Evolutionary conservation across 1,140 invertebrate species (phyloP), one percentile per base, ranked within the genome.

Genomic region (Metaphire vulgaris): DNA sequence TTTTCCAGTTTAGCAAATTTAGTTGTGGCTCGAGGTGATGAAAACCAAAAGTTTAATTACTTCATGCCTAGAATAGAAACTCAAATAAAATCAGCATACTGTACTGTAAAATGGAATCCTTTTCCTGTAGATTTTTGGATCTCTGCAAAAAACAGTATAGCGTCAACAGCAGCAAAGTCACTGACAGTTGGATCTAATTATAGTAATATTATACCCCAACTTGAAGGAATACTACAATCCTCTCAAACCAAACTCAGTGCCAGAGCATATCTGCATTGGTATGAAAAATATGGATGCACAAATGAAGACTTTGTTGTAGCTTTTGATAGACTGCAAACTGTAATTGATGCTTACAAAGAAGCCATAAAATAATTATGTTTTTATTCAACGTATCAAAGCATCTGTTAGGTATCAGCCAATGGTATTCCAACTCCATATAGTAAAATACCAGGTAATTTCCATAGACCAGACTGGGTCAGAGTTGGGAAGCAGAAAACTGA

Each of bases 261-360:
- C 32, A n/a, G 34, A 26, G 72, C 72, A 26, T 73, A 73, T 64
- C 31, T 73, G 30, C 72, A 73, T 26, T 73, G 72, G 72, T 73
- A 73, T 56, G 72, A 73, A 33, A 41, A 28, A 28, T 73, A 41
- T 41, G 72, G 41, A 28, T 14, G 1, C 31, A 73, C 30, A 6
- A 30, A 12, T 41, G 72, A 73, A 64, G 72, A 73, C 56, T 73
- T 73, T 28, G 2, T 34, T 26, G 41, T 28, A 21, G 32, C 1
- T n/a, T 73, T 73, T 41, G 26, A 73, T 2, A 34, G 56, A 41
- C 21, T 73, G 26, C 72, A 73, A 64, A 56, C 33, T 56, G 41
- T 56, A 56, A 21, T 56, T 12, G 41, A 56, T 56, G 41, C 41
- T 12, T 56, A 56, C 21, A 56, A 56, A 21, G 41, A 56, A 12